Conservation (phyloP, 2,888 invertebrate species). For the Myopa tessellatipennis region DNA sequence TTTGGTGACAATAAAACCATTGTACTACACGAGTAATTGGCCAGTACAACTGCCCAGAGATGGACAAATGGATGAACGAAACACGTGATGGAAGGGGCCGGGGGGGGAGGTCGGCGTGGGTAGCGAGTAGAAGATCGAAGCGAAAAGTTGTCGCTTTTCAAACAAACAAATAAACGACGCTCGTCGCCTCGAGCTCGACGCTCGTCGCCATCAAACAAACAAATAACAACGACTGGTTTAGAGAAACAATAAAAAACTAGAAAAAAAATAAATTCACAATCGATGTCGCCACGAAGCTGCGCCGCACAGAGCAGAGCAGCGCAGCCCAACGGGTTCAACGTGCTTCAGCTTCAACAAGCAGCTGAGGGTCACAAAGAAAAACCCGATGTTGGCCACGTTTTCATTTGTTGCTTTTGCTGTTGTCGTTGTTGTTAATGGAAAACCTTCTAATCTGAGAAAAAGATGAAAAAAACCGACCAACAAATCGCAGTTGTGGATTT, state of each 20-base stretch:
- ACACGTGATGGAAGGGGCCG: no score
- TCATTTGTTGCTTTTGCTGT: background rate
- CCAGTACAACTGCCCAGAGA: background rate
- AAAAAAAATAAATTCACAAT: background rate
- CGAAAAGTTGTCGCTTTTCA: background rate
- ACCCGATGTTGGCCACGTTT: background rate
- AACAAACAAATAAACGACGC: background rate
- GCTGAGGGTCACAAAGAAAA: slow-evolving; percentile 36
- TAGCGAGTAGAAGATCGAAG: background rate
- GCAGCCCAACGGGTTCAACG: slow-evolving; percentile 34
- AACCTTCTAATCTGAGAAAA: background rate
- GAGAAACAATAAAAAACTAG: background rate
- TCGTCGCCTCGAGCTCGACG: no score
- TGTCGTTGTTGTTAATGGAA: background rate
- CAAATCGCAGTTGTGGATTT: background rate
- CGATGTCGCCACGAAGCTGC: background rate
- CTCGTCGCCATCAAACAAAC: background rate
- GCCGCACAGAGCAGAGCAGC: background rate
- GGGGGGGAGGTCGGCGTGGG: background rate
- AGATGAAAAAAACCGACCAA: background rate
- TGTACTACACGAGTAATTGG: slow-evolving; percentile 7
- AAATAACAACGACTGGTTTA: background rate
- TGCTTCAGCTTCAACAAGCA: slow-evolving; percentile 10
- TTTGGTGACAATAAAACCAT: slow-evolving; percentile 7
- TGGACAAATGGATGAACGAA: background rate